Evolutionary conservation across 2,797 vertebrate species (phyloP), one percentile per base, ranked within the genome.

Genomic region (Eulemur albifrons): DNA sequence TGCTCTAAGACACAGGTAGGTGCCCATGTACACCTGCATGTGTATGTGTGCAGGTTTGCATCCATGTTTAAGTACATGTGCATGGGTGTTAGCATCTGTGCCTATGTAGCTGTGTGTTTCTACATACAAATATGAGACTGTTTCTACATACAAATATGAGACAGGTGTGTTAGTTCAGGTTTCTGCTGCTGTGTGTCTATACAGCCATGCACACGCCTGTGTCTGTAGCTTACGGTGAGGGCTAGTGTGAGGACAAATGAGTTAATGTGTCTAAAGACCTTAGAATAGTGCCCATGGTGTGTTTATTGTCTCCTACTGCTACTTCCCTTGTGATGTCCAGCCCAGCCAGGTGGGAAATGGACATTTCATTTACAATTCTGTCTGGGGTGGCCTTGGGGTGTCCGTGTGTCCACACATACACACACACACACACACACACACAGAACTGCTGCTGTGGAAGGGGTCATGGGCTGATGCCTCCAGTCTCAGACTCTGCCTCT

Each of bases 311-410:
- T 76, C 81, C 75, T 48, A 7, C n/a, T n/a, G 35, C 17, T 25
- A 32, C n/a, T 8, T 50, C 23, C 52, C 48, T 40, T 38, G 43
- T 48, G 89, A 94, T 21, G 27, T 7, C 40, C 35, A 90, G n/a
- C 43, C 85, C 38, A 95, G 90, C 35, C 87, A 32, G 5, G 57
- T 1, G 11, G 38, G 11, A 79, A 87, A 59, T 57, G 69, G 25
- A 79, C 50, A 75, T 20, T 75, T 57, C 70, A 93, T 48, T 83
- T 80, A 65, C 30, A 91, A 0, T 80, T 88, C 43, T 90, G 23
- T 82, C 40, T n/a, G 20, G 77, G 63, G 43, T 40, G 48, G n/a
- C 43, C n/a, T 35, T 48, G 27, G 40, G 21, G 54, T 45, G 1
- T 30, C 18, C 38, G 5, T n/a, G 23, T 72, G 27, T 23, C 7